Evolutionary conservation across 2,113 vertebrate genomes (phyloP).

Genomic region (Sterna hirundo): DNA sequence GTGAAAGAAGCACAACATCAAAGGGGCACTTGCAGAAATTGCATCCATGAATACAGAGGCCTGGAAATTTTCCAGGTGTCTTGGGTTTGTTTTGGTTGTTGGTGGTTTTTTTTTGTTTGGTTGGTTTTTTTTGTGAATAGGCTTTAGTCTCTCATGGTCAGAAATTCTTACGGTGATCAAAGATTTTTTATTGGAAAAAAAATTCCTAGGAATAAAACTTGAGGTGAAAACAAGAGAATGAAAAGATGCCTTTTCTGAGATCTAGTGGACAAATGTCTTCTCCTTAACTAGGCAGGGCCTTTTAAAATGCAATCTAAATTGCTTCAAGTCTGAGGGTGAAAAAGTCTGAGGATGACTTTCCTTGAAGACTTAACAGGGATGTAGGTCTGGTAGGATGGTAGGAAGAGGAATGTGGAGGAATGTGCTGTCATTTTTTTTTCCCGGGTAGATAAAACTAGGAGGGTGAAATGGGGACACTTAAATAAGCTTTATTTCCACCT

Average conservation of each 20-base stretch:
- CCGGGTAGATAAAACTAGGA: not conserved
- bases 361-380: not conserved
- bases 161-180: not conserved
- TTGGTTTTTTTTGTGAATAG: not conserved
- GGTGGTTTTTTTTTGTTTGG: not conserved
- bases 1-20: not conserved
- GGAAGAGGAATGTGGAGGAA: not conserved
- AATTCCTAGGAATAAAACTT: not conserved
- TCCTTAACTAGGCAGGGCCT: not conserved
- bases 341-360: not conserved
- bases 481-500: not conserved
- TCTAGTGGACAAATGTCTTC: not conserved
- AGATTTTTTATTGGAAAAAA: not conserved
- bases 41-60: not conserved
- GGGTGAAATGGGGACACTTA: not conserved
- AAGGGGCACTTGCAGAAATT: not conserved
- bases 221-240: not conserved
- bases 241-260: not conserved
- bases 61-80: not conserved
- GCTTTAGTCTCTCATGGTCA: not conserved
- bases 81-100: not conserved
- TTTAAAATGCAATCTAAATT: not conserved
- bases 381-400: not conserved
- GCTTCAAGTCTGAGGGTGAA: not conserved
- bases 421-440: not conserved